A percentile compares a stretch with the other conserved stretches of the same genome.
These are phyloP conservation scores for Cliona cf. orientalis DNA, from an alignment of 37 sponge, comb jelly and placozoan genomes.

Conservation along the genomic window DNA sequence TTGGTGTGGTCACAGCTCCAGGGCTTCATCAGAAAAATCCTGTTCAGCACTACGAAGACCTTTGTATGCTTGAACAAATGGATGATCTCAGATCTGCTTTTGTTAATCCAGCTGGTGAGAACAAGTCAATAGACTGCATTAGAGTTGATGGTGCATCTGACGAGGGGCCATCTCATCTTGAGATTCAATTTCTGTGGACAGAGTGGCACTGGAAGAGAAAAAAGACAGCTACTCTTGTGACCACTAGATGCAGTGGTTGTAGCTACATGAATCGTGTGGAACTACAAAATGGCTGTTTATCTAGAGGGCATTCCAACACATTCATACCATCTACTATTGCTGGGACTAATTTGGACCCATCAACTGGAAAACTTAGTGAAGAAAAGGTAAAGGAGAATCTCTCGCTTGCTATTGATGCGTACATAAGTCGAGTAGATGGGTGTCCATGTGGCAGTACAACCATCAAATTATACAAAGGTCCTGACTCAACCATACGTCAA, in stretches of 20 bases:
- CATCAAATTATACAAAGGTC: too few species aligned
- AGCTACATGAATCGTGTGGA: constrained; percentile 41
- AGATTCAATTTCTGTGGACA: constrained; percentile 48
- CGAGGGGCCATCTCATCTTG: constrained; percentile 37
- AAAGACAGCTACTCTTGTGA: constrained; percentile 19
- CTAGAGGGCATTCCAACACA: constrained; percentile 10
- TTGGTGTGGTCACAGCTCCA: constrained; percentile 29
- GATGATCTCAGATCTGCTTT: too few species aligned
- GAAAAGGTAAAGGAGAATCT: too few species aligned
- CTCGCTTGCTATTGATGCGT: too few species aligned
- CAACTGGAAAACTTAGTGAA: too few species aligned
- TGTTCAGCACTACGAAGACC: constrained; percentile 30
- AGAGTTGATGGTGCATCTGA: constrained; percentile 43
- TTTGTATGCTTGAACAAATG: not conserved
- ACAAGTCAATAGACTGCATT: too few species aligned
- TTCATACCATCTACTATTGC: too few species aligned
- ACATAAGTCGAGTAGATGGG: too few species aligned
- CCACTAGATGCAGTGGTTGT: constrained; percentile 25
- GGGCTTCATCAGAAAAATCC: constrained; percentile 35
- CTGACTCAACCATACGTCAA: too few species aligned
- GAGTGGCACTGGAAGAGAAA: not conserved
- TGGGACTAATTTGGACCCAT: too few species aligned
- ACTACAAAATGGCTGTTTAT: constrained; percentile 6
- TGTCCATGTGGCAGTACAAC: too few species aligned
- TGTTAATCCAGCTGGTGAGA: too few species aligned